Percentiles rank a stretch among this genome's conserved stretches.
Conservation (phyloP, 1,140 invertebrate species). For the Druon quercuslanigerum region DNA sequence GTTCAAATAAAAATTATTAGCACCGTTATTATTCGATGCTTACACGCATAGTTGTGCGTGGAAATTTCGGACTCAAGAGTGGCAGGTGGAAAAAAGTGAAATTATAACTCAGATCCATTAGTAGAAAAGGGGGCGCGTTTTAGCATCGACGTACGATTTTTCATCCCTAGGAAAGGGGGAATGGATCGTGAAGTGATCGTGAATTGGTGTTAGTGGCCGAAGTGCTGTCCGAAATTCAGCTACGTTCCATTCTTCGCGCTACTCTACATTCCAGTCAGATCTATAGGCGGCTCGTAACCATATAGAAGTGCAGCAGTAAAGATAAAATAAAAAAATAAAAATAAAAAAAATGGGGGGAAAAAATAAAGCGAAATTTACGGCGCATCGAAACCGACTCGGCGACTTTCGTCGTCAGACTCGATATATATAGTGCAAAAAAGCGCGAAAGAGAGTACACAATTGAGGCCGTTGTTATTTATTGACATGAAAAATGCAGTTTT, state of each 20-base stretch:
- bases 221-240: slow-evolving; percentile 1
- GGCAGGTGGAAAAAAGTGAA: slow-evolving; percentile 1
- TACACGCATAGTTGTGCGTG: no score
- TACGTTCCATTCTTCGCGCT: no score
- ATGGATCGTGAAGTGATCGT: not conserved
- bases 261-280: no score
- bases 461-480: not conserved
- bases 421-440: no score
- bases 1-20: no score
- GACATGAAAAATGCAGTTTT: not conserved
- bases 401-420: no score
- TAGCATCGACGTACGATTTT: slow-evolving; percentile 7
- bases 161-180: not conserved
- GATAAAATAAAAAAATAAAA: no score
- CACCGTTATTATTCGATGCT: not conserved
- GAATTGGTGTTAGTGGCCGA: not conserved
- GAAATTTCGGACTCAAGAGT: not conserved
- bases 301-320: no score
- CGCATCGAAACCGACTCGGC: no score
- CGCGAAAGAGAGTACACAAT: not conserved
- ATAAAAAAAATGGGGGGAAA: no score
- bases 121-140: not conserved
- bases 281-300: no score
- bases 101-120: slow-evolving; percentile 11
- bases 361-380: no score